Conservation (phyloP, 2,797 vertebrate species). For the Eleutherodactylus coqui region DNA sequence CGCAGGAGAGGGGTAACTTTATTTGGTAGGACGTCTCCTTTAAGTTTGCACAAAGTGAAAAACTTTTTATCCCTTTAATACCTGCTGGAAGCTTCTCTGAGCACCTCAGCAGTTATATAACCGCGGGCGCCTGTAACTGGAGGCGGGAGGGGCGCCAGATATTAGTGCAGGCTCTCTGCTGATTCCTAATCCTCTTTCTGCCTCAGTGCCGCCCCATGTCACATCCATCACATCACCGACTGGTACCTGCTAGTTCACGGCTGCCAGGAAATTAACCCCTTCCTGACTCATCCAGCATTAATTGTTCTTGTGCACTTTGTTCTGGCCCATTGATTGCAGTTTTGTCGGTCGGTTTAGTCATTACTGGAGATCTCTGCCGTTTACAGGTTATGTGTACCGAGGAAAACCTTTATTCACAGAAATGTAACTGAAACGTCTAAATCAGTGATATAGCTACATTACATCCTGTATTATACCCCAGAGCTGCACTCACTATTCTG, state of each 20-base stretch:
- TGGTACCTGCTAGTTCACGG: neutral
- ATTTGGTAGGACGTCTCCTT: no score
- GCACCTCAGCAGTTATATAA: conserved; percentile 10
- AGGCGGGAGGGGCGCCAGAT: conserved; percentile 14
- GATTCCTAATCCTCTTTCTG: conserved; percentile 50
- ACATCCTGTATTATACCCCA: no score
- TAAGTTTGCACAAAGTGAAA: no score
- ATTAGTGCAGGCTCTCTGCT: conserved; percentile 17
- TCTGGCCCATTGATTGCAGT: neutral
- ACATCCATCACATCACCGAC: conserved; percentile 48
- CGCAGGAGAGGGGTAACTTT: no score
- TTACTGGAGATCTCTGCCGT: no score
- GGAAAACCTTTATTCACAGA: no score
- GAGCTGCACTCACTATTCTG: no score
- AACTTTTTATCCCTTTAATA: neutral
- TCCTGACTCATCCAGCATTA: neutral
- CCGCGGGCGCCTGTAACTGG: conserved; percentile 15
- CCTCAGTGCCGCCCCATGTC: conserved; percentile 41
- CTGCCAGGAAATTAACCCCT: conserved; percentile 8
- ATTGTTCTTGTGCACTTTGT: neutral
- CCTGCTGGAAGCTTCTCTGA: neutral
- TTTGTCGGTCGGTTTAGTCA: no score
- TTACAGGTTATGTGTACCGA: no score
- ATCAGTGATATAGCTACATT: no score
- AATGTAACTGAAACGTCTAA: no score